Base-by-base conservation (phyloP, 2,113 vertebrate genomes). In the Plestiodon gilberti region DNA sequence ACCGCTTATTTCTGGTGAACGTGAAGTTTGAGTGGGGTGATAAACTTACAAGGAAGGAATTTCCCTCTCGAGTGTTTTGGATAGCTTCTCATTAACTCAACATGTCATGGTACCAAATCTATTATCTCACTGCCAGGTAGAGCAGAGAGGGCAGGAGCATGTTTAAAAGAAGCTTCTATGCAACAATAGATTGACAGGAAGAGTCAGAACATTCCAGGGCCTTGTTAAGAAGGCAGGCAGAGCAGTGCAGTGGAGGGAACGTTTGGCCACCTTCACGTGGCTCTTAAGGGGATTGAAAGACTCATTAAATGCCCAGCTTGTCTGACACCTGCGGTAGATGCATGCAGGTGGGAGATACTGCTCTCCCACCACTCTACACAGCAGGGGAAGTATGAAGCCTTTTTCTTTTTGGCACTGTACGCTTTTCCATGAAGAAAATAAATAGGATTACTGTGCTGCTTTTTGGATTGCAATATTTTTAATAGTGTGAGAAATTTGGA, bases 41-140 rank as follows among this genome's bases (percentile, higher is more conserved):
- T n/a, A 86, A 69, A 65, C 35, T 93, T 88, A 81, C 3, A 5
- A 86, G 87, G 78, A 8, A 30, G 10, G 23, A 84, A 69, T 22
- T 84, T 87, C 87, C 88, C 30, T 85, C 88, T 25, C 52, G 10
- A 61, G 82, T 88, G 75, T 83, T 86, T 90, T 62, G 67, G 81
- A 91, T 88, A 76, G 17, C 78, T 87, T 82, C 75, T 74, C 43
- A 61, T 88, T 86, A 92, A 84, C 40, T 88, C 59, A 80, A 83
- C 18, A 25, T 43, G 33, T 15, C 57, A 48, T 75, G 3, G 28
- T 85, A 91, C 57, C 52, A 79, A 69, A 87, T 33, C 23, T 73
- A 77, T 81, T 76, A 78, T 17, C 71, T 83, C 38, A 13, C 3
- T 38, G 0, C 25, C 48, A 52, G 65, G 33, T 30, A 78, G 75